Conservation (phyloP, 2,113 vertebrate species). For the Oenanthe oenanthe region DNA sequence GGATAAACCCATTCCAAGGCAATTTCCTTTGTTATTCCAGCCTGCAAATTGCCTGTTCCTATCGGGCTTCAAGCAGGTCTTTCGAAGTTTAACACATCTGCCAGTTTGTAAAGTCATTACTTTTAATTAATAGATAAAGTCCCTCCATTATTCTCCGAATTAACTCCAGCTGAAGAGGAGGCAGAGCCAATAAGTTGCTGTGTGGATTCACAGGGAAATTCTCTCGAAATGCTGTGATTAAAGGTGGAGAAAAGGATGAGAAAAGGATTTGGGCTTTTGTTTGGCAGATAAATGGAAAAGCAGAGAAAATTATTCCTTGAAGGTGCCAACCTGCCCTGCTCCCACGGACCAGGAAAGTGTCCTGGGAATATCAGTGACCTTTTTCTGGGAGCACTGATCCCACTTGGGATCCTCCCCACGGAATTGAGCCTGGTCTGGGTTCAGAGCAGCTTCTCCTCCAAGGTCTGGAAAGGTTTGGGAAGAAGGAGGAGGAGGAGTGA, state of each 20-base stretch:
- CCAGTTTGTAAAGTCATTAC: conserved; percentile 61
- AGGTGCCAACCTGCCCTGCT: not conserved
- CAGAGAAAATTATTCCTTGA: not conserved
- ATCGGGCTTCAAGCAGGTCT: not conserved
- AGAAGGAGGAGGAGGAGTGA: not conserved
- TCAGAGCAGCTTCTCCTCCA: not conserved
- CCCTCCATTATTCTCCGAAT: conserved; percentile 35
- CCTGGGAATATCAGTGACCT: not conserved
- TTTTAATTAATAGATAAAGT: conserved; percentile 70
- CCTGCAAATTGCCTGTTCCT: conserved; percentile 40
- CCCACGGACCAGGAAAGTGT: fast-evolving
- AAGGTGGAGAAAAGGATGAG: not conserved
- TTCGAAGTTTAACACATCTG: conserved; percentile 38
- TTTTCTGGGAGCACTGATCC: not conserved
- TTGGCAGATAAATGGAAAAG: not conserved
- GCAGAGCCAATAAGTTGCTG: not conserved
- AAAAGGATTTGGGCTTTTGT: not conserved
- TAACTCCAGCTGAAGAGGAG: conserved; percentile 19
- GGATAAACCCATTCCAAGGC: conserved; percentile 13
- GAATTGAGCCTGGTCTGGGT: not conserved
- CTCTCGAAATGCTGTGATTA: conserved; percentile 10
- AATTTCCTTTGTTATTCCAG: conserved; percentile 51
- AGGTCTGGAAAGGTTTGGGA: not conserved
- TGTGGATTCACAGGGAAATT: conserved; percentile 1
- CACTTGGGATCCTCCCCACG: fast-evolving